phyloP scores from a whole-genome alignment of 2,888 invertebrate species.

The Euplexia lucipara region DNA sequence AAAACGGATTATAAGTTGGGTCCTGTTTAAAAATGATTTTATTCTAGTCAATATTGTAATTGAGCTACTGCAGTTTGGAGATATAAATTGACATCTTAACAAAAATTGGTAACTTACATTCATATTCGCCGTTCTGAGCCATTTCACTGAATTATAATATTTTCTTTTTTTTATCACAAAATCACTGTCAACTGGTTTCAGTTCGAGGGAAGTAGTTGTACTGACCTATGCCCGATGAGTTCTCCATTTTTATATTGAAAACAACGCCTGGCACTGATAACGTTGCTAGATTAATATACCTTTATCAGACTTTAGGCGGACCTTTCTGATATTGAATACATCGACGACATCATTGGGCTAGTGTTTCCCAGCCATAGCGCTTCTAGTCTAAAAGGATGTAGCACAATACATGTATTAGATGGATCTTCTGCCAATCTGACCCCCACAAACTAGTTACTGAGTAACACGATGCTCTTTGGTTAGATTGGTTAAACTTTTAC shows the following conservation, averaged over 20 bases:
- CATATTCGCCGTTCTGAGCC: background rate
- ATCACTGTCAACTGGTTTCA: background rate
- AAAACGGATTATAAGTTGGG: background rate
- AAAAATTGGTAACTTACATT: conserved; percentile 11
- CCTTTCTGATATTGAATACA: conserved; percentile 19
- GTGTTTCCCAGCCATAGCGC: too few species aligned
- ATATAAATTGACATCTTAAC: background rate
- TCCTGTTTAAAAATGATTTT: background rate
- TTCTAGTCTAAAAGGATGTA: too few species aligned
- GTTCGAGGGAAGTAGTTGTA: background rate
- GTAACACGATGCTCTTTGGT: too few species aligned
- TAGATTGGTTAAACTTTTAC: too few species aligned
- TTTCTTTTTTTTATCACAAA: background rate
- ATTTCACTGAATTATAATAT: background rate
- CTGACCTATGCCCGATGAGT: background rate
- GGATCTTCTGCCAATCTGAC: too few species aligned
- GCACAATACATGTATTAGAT: too few species aligned
- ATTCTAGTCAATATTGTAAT: background rate
- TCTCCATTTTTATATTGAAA: conserved; percentile 24
- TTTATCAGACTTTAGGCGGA: conserved; percentile 21
- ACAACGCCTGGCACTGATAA: conserved; percentile 12
- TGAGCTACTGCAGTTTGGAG: background rate
- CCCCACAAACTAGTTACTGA: too few species aligned
- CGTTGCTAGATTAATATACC: conserved; percentile 9
- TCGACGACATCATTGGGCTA: too few species aligned